Evolutionary conservation across 2,113 vertebrate genomes (phyloP).

Genomic region (Macroglossus sobrinus): DNA sequence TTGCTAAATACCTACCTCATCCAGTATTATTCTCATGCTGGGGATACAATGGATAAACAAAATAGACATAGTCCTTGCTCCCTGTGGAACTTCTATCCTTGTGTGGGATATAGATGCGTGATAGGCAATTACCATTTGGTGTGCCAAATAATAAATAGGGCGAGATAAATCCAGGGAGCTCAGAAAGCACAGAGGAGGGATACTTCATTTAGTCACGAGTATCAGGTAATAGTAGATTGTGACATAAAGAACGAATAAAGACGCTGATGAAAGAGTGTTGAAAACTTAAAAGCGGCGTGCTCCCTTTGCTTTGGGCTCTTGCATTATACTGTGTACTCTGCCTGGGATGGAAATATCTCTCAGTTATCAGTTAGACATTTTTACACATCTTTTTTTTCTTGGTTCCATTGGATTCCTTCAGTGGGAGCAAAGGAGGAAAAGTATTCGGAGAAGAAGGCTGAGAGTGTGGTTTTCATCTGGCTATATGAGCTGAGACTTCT

Average conservation of each 20-base stretch:
- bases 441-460: no score
- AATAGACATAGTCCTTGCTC: not conserved
- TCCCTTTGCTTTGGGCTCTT: not conserved
- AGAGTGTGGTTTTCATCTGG: not conserved
- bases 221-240: not conserved
- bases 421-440: not conserved
- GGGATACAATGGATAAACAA: not conserved
- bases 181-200: not conserved
- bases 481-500: not conserved
- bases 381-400: not conserved
- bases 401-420: not conserved
- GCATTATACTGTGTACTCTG: not conserved
- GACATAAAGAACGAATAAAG: not conserved
- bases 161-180: not conserved
- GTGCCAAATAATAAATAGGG: not conserved
- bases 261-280: not conserved
- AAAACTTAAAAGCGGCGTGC: not conserved
- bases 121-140: not conserved
- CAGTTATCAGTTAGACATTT: not conserved
- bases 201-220: not conserved
- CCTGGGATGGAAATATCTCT: not conserved
- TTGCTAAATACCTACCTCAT: not conserved
- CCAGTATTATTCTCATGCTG: not conserved
- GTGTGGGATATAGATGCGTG: not conserved
- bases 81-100: not conserved